Conservation (phyloP, 2,113 vertebrate species). For the Polyodon spathula region DNA sequence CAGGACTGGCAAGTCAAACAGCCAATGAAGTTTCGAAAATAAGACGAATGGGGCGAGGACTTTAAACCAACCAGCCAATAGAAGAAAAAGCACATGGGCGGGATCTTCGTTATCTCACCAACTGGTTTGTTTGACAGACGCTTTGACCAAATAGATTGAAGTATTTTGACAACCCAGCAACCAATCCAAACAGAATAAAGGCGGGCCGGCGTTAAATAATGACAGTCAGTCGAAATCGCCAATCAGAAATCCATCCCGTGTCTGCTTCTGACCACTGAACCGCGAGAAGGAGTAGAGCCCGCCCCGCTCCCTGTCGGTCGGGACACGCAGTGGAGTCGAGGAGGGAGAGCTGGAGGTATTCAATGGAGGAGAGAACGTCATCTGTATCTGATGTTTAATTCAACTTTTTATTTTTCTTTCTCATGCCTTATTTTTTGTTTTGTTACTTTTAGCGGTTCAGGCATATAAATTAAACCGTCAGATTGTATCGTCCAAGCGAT, state of each 20-base stretch:
- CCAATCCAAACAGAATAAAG: background rate
- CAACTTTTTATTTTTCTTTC: conserved; percentile 24
- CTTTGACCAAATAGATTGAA: background rate
- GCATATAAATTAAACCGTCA: conserved; percentile 8
- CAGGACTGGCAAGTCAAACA: too few relatives aligned
- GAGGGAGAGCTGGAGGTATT: conserved; percentile 58
- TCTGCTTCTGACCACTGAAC: conserved; percentile 31
- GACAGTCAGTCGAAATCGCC: conserved; percentile 25
- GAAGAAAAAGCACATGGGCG: conserved; percentile 1
- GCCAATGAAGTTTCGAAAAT: too few relatives aligned
- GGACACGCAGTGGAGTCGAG: conserved; percentile 36
- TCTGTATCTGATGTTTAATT: conserved; percentile 46
- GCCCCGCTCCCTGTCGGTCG: conserved; percentile 25
- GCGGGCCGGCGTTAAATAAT: conserved; percentile 9
- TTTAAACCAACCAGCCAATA: background rate
- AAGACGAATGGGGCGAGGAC: too few relatives aligned
- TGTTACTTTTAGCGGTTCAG: background rate
- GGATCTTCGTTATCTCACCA: background rate
- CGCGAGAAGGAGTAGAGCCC: conserved; percentile 12
- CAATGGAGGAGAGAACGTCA: conserved; percentile 61
- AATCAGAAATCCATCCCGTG: conserved; percentile 20
- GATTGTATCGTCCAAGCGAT: conserved; percentile 9
- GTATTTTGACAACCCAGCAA: background rate
- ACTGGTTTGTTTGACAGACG: background rate
- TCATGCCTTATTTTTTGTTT: background rate